These are phyloP conservation scores for Coptodon bakossiorum DNA, from an alignment of 2,113 vertebrate genomes.

Conservation along the genomic window DNA sequence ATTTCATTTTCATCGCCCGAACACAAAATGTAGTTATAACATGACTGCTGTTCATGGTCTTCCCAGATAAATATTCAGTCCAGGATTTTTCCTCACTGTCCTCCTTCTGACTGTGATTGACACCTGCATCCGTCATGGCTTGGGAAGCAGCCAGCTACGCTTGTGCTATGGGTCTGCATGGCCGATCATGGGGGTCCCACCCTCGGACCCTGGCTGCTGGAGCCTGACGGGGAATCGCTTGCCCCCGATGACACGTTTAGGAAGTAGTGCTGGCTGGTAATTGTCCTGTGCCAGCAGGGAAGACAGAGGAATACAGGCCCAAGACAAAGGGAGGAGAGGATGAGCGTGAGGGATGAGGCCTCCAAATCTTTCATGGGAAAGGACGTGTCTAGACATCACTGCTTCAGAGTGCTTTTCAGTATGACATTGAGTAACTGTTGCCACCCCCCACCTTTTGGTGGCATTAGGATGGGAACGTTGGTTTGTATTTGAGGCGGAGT, in stretches of 20 bases:
- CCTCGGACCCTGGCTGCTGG: conserved; percentile 16
- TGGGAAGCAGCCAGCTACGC: conserved; percentile 35
- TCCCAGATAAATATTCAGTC: conserved; percentile 7
- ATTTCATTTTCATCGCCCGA: background rate
- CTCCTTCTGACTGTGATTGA: conserved; percentile 39
- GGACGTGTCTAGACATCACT: conserved; percentile 61
- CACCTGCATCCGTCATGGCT: conserved; percentile 48
- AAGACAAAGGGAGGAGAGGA: conserved; percentile 51
- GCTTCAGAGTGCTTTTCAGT: conserved; percentile 47
- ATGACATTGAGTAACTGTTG: conserved; percentile 19
- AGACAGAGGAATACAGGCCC: conserved; percentile 11
- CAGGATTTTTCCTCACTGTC: background rate
- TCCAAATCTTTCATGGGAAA: conserved; percentile 40
- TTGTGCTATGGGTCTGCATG: conserved; percentile 55
- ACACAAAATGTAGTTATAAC: background rate
- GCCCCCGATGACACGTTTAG: conserved; percentile 56
- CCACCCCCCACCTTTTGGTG: background rate
- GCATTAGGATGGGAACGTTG: background rate
- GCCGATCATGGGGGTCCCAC: conserved; percentile 38
- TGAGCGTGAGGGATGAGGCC: conserved; percentile 24
- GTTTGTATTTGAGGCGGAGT: background rate
- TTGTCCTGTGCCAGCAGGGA: conserved; percentile 61
- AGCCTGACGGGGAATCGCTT: conserved; percentile 16
- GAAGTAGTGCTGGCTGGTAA: conserved; percentile 55
- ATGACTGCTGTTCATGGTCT: background rate